Evolutionary conservation across 2,113 vertebrate genomes (phyloP).

Genomic region (Ivindomyrus marchei): DNA sequence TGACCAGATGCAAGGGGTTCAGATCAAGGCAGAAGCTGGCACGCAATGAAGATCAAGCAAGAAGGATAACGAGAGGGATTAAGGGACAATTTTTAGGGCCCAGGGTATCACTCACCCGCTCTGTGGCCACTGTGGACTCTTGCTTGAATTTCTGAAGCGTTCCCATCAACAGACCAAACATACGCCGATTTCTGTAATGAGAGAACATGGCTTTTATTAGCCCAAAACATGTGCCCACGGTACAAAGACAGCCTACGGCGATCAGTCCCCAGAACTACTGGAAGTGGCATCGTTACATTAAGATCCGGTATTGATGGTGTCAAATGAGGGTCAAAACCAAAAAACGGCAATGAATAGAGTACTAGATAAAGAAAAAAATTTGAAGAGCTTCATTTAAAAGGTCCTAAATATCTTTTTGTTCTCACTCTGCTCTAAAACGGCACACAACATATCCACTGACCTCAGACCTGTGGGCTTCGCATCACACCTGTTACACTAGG

Average conservation of each 20-base stretch:
- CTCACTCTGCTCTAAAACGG: neutral
- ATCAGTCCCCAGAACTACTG: neutral
- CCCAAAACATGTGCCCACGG: neutral
- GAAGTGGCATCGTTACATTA: neutral
- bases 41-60: neutral
- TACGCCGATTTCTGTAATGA: conserved; percentile 85
- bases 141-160: conserved; percentile 98
- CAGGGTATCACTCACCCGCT: conserved; percentile 64
- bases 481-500: neutral
- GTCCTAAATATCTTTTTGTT: neutral
- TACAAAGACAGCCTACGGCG: neutral
- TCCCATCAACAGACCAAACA: conserved; percentile 99
- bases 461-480: neutral
- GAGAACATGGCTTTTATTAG: neutral
- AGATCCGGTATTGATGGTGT: neutral
- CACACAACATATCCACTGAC: neutral
- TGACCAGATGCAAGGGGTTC: neutral
- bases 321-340: neutral
- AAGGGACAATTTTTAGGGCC: neutral
- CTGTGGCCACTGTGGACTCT: conserved; percentile 89
- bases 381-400: neutral
- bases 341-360: neutral
- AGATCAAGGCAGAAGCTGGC: neutral
- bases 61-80: neutral
- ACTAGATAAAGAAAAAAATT: neutral